phyloP scores from a whole-genome alignment of 2,888 invertebrate genomes.

The Perithous albicinctus region DNA sequence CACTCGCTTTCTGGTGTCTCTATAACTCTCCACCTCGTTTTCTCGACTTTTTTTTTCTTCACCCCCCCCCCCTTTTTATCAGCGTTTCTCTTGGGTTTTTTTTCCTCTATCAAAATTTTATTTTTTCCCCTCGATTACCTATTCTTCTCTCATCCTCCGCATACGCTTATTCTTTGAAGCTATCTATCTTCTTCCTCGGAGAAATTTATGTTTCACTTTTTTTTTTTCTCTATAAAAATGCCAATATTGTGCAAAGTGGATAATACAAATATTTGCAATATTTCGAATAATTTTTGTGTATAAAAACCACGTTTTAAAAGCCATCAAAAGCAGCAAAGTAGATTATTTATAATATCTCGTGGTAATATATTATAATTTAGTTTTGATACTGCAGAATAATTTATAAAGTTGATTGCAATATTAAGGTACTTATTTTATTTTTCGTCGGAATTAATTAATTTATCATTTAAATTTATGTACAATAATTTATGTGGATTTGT shows the following conservation, averaged over 20 bases:
- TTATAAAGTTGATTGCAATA: too few species aligned
- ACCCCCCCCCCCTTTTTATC: background rate
- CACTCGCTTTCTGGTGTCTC: slow-evolving; percentile 3
- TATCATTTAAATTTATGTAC: background rate
- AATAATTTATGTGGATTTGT: too few species aligned
- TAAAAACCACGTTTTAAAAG: too few species aligned
- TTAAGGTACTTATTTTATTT: too few species aligned
- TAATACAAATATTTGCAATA: too few species aligned
- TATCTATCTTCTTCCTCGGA: background rate
- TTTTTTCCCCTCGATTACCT: background rate
- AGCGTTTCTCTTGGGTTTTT: background rate
- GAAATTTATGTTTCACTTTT: background rate
- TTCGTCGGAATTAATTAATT: background rate
- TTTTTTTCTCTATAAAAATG: background rate
- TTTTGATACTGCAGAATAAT: too few species aligned
- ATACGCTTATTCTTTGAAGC: too few species aligned
- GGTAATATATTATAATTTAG: background rate
- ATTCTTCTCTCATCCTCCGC: background rate
- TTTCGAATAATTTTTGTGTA: background rate
- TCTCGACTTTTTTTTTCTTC: slow-evolving; percentile 3
- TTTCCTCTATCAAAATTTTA: background rate
- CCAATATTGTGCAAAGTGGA: too few species aligned
- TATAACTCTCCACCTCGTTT: slow-evolving; percentile 13
- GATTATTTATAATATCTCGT: background rate
- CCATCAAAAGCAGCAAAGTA: too few species aligned